These are phyloP conservation scores for Incurvaria masculella DNA, from an alignment of 2,888 invertebrate genomes.

Conservation along the genomic window DNA sequence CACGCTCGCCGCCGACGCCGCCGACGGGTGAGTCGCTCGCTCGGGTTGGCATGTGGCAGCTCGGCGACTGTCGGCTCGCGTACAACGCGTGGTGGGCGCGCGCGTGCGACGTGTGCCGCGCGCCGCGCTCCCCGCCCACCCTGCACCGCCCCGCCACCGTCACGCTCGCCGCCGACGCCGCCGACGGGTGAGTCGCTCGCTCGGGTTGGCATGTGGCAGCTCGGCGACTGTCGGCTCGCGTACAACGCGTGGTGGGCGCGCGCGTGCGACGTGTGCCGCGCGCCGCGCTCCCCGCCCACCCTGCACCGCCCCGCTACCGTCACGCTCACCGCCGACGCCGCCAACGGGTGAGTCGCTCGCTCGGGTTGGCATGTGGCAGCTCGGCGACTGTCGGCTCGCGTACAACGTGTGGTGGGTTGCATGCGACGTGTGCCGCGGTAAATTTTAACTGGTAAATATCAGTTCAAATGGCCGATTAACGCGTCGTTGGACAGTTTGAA, in stretches of 20 bases:
- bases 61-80: conserved; percentile 83
- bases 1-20: conserved; percentile 58
- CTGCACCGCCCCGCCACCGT: conserved; percentile 55
- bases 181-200: conserved; percentile 26
- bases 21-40: conserved; percentile 26
- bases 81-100: conserved; percentile 74
- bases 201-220: conserved; percentile 68
- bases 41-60: conserved; percentile 92
- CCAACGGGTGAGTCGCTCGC: conserved; percentile 12
- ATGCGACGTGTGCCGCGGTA: too few relatives aligned
- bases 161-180: conserved; percentile 58
- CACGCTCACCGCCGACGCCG: conserved; percentile 56
- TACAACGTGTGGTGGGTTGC: too few relatives aligned
- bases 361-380: too few relatives aligned
- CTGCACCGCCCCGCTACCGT: conserved; percentile 67
- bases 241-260: conserved; percentile 77
- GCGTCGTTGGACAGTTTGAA: too few relatives aligned
- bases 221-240: conserved; percentile 72
- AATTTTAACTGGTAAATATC: too few relatives aligned
- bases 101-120: conserved; percentile 80
- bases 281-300: conserved; percentile 61
- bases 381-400: too few relatives aligned
- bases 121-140: conserved; percentile 57
- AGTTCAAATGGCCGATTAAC: too few relatives aligned
- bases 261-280: conserved; percentile 80